Evolutionary conservation across 2,113 vertebrate species (phyloP).

Genomic region (Orcinus orca): DNA sequence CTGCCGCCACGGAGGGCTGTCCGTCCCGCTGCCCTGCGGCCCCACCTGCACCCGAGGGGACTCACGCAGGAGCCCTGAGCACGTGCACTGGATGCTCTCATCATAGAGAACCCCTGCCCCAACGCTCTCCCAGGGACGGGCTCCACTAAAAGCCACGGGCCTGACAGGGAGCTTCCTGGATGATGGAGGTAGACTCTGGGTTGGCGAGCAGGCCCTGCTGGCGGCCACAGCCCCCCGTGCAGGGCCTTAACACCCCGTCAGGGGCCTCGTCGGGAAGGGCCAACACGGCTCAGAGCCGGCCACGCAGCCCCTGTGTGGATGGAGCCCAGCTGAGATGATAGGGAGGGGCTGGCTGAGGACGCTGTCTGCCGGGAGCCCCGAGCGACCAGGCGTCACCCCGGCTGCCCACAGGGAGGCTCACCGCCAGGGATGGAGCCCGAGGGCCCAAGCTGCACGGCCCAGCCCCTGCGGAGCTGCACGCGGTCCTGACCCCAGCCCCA

Average conservation of each 20-base stretch:
- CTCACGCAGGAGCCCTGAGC: not conserved
- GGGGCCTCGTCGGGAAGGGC: no score
- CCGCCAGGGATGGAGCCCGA: not conserved
- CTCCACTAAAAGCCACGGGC: not conserved
- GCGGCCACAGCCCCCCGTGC: not conserved
- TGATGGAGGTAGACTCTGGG: no score
- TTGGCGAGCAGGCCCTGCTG: no score
- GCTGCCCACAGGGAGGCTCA: not conserved
- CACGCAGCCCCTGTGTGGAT: not conserved
- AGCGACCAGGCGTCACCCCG: not conserved
- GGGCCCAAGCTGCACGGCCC: no score
- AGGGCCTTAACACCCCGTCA: not conserved
- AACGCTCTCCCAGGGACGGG: rapidly evolving
- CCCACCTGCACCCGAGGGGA: not conserved
- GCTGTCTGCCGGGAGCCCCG: not conserved
- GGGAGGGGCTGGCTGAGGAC: no score
- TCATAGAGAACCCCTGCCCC: not conserved
- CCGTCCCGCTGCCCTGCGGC: not conserved
- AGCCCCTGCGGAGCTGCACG: not conserved
- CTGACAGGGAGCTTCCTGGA: not conserved
- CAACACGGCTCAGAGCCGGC: not conserved
- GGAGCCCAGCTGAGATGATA: not conserved
- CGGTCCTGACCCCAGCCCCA: no score
- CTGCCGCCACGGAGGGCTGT: not conserved
- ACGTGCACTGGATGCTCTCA: rapidly evolving